A percentile compares a stretch with the other conserved stretches of the same genome.
Conservation (phyloP, 2,888 invertebrate genomes). For the Erebia epiphron region DNA sequence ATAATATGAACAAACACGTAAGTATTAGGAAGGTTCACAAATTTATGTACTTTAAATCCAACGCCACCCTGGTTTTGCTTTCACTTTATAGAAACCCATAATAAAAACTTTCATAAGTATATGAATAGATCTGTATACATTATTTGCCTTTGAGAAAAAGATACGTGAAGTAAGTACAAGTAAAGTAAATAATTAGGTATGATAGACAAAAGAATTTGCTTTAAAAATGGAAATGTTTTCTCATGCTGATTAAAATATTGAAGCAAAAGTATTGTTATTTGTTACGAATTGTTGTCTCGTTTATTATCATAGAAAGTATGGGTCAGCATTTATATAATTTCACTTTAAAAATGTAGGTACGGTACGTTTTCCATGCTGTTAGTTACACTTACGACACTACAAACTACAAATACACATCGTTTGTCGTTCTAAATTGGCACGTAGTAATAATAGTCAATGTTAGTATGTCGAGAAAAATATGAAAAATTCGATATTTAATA, state of each 20-base stretch:
- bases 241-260: slow-evolving; percentile 34
- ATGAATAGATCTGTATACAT: slow-evolving; percentile 39
- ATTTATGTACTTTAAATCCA: not conserved
- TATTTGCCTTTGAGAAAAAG: slow-evolving; percentile 22
- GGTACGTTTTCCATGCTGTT: slow-evolving; percentile 43
- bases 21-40: not conserved
- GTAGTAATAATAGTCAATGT: not conserved
- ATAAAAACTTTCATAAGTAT: slow-evolving; percentile 8
- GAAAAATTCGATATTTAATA: not conserved
- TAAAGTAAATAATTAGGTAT: slow-evolving; percentile 3
- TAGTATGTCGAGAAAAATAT: not conserved
- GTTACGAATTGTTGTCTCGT: slow-evolving; percentile 6
- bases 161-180: not conserved
- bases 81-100: not conserved
- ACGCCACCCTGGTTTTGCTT: not conserved
- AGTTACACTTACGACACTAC: slow-evolving; percentile 33
- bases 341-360: slow-evolving; percentile 30
- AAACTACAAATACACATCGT: slow-evolving; percentile 11
- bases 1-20: not conserved
- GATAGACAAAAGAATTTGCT: slow-evolving; percentile 12
- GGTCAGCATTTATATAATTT: slow-evolving; percentile 58
- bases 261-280: slow-evolving; percentile 20
- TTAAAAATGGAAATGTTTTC: slow-evolving; percentile 6
- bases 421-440: not conserved
- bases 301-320: slow-evolving; percentile 53